These are phyloP conservation scores for Leptopilina syphax DNA, from an alignment of 2,888 invertebrate genomes.

Conservation along the genomic window DNA sequence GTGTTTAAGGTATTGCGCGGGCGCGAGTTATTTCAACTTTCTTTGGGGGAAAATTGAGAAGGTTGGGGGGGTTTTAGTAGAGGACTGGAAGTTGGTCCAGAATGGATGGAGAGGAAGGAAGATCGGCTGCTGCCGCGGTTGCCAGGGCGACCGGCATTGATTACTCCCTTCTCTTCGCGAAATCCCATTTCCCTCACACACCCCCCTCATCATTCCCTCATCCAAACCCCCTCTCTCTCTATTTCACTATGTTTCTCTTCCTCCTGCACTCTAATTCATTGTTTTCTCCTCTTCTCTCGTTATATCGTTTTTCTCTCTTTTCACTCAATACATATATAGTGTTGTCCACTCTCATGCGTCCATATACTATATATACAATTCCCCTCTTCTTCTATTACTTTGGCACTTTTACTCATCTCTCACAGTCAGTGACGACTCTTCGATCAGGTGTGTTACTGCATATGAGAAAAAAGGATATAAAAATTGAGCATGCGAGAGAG, in stretches of 20 bases:
- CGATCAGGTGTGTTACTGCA: conserved; percentile 13
- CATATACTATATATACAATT: neutral
- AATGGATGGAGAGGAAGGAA: conserved; percentile 68
- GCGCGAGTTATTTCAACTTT: conserved; percentile 33
- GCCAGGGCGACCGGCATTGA: conserved; percentile 75
- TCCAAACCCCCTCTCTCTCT: conserved; percentile 43
- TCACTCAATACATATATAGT: neutral
- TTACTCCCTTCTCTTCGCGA: conserved; percentile 68
- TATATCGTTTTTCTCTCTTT: conserved; percentile 35
- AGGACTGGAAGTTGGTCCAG: conserved; percentile 60
- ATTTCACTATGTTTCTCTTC: conserved; percentile 51
- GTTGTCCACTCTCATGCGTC: conserved; percentile 11
- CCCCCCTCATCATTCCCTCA: conserved; percentile 49
- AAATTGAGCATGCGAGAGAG: neutral
- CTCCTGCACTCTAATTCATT: conserved; percentile 54
- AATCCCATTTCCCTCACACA: conserved; percentile 45
- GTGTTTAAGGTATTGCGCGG: conserved; percentile 12
- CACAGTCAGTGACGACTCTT: neutral
- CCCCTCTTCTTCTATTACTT: conserved; percentile 6
- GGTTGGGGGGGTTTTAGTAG: conserved; percentile 36
- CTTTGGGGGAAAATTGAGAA: conserved; percentile 32
- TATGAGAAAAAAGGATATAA: conserved; percentile 6
- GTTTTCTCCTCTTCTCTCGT: conserved; percentile 49
- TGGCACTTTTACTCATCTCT: neutral
- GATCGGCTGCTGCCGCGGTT: conserved; percentile 73